Percentiles rank a stretch among this genome's conserved stretches.
phyloP scores from a whole-genome alignment of 2,888 invertebrate genomes.

The Agonopterix heracliana region DNA sequence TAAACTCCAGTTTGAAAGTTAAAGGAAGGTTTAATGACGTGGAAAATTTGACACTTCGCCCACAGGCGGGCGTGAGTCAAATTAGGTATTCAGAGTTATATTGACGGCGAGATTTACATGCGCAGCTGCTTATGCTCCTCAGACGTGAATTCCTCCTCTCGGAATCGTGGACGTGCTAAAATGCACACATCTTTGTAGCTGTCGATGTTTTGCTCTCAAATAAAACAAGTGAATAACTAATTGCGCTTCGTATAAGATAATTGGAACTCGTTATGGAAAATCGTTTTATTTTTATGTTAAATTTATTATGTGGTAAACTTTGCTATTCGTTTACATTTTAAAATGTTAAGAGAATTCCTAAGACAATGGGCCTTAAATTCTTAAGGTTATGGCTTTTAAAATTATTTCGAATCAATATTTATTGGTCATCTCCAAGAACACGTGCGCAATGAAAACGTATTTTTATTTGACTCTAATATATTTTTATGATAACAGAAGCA shows the following conservation, averaged over 20 bases:
- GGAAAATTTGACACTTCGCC: slow-evolving; percentile 68
- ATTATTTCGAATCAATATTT: background rate
- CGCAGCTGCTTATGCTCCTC: slow-evolving; percentile 17
- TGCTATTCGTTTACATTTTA: too few relatives aligned
- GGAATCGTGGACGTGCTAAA: background rate
- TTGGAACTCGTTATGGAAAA: too few relatives aligned
- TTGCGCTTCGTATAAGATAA: too few relatives aligned
- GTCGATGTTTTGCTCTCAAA: slow-evolving; percentile 1
- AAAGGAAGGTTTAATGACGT: slow-evolving; percentile 55
- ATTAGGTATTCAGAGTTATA: slow-evolving; percentile 53
- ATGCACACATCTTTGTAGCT: background rate
- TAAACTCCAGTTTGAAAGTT: slow-evolving; percentile 42
- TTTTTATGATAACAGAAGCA: too few relatives aligned
- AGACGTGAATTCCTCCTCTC: background rate
- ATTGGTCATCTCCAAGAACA: too few relatives aligned
- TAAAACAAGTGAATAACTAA: slow-evolving; percentile 1
- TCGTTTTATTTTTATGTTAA: too few relatives aligned
- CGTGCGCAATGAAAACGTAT: too few relatives aligned
- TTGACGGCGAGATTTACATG: slow-evolving; percentile 44
- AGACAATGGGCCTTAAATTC: slow-evolving; percentile 11
- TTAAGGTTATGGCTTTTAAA: slow-evolving; percentile 3
- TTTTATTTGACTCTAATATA: too few relatives aligned
- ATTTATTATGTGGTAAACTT: too few relatives aligned
- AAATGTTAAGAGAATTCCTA: background rate
- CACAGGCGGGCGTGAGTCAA: slow-evolving; percentile 37